phyloP scores from a whole-genome alignment of 2,888 invertebrate genomes.

The Callinectes sapidus region DNA sequence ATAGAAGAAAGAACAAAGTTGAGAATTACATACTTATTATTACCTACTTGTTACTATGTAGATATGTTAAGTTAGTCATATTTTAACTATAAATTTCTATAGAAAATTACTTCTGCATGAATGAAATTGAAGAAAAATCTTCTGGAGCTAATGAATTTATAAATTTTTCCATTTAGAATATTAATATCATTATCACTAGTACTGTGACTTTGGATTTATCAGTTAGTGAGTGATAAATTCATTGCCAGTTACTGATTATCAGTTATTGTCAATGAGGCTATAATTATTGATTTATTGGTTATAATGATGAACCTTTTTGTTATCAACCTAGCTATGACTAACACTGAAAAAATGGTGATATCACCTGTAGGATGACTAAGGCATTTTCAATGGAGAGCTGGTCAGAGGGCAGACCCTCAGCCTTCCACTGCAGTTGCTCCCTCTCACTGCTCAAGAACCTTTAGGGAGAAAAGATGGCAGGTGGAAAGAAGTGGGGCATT shows the following conservation, averaged over 20 bases:
- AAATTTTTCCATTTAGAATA: no score
- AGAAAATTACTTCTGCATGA: no score
- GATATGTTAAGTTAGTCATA: not conserved
- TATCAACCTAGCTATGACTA: not conserved
- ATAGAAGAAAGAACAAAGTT: not conserved
- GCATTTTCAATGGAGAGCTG: constrained; percentile 88
- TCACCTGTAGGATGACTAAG: constrained; percentile 80
- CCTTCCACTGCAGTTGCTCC: constrained; percentile 89
- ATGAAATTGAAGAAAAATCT: not conserved
- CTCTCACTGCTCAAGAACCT: constrained; percentile 82
- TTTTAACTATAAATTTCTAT: not conserved
- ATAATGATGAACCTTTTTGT: no score
- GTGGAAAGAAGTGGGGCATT: not conserved
- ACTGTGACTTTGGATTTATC: no score
- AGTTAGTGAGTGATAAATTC: no score
- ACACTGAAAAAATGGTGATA: not conserved
- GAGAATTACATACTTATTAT: not conserved
- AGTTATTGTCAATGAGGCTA: no score
- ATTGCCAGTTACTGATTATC: no score
- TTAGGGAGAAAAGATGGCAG: not conserved
- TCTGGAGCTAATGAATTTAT: not conserved
- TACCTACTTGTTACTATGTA: not conserved
- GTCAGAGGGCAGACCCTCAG: constrained; percentile 88
- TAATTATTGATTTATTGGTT: no score
- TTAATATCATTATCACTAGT: no score